Base-by-base conservation (phyloP, 2,888 invertebrate species). In the Malacosoma neustria region DNA sequence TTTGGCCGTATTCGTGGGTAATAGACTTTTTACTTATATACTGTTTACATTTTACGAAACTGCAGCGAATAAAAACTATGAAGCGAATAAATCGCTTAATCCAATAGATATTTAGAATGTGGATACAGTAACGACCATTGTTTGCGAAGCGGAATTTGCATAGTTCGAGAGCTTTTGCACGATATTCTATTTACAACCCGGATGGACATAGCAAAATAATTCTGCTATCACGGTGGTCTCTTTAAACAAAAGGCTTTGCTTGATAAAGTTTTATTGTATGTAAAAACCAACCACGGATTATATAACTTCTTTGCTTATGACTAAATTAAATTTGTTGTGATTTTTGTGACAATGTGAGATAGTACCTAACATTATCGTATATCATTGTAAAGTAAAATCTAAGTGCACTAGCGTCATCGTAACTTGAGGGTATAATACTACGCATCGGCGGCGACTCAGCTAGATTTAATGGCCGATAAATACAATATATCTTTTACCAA, bases 401-500 rank as follows among this genome's bases (percentile, higher is more conserved):
- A 54, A 46, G 53, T 52, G 50, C 53, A 48, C 56, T 51, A 56
- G 45, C 48, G 42, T 38, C 42, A 41, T 48, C 50, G 50, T 63
- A 61, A 58, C 50, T 68, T 48, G 59, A 54, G 46, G 45, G 51
- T 35, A 60, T 61, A 63, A 61, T 65, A 57, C 60, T 56, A 64
- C 54, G 61, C 54, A 61, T 60, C 49, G 56, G 54, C 54, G 54
- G 58, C 48, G 59, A 55, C 54, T 56, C 41, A 48, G 53, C 46
- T 41, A 64, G 71, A 72, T 72, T 57, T 66, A 63, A 69, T 60
- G 60, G 53, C 49, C 62, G 69, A 72, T 74, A 72, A 67, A 66
- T 66, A 61, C 57, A 63, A 72, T 72, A 63, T 70, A 75, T 72
- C 69, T 72, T 66, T 57, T 66, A 67, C 70, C 61, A 49, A 30